Base-by-base conservation (phyloP, 2,113 vertebrate genomes). In the Sinocyclocheilus grahami region DNA sequence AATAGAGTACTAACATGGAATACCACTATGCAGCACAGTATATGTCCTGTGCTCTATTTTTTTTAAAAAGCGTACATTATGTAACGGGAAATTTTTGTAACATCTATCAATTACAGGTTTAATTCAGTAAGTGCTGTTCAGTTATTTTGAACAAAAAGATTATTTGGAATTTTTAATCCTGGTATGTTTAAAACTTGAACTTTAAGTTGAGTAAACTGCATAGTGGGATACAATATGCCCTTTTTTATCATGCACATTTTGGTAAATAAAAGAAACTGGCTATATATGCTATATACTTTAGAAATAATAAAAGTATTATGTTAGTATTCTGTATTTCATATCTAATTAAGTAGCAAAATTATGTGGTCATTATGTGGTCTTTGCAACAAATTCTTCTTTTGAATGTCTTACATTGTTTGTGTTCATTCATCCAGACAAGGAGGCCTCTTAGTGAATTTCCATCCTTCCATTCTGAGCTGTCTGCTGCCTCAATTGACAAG, bases 381-480 rank as follows among this genome's bases (percentile, higher is more conserved):
- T 48, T 48, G 22, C 39, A 75, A 48, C 22, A 42, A 11, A 5
- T 10, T 39, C 33, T 22, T 51, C 13, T 69, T 55, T 86, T 3
- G 4, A 24, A 22, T 78, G 24, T 69, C 24, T 78, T n/a, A 62
- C n/a, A 22, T 69, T 58, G 13, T 65, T 22, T 71, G 5, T 82
- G 79, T 82, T 75, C 12, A 77, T 94, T 94, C 95, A 90, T 94
- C n/a, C 90, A 99, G 98, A 95, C 98, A 99, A 94, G 98, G 98
- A 90, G 98, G 98, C 90, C 96, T 99, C 87, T 91, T 99, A 95
- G 98, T 99, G 93, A 99, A 99, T 92, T 99, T 99, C 93, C 98
- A 99, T 89, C 98, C 98, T 92, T 99, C 98, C 92, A 99, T 99
- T 96, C 95, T 99, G 95, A 97, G 96, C 94, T 99, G 98, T 93